phyloP scores from a whole-genome alignment of 2,113 vertebrate genomes.

The Epinephelus moara region DNA sequence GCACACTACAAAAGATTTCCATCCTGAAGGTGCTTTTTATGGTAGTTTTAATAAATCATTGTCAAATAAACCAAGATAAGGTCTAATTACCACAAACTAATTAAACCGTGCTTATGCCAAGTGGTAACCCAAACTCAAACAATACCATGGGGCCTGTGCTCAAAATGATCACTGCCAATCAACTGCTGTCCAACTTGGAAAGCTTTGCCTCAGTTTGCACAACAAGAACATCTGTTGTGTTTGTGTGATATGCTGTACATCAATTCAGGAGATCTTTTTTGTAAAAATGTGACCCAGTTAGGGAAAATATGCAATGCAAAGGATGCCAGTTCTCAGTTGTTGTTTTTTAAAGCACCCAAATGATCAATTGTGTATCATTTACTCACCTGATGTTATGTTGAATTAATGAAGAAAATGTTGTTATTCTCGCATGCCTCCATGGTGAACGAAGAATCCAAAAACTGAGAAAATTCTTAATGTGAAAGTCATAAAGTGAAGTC shows the following conservation, averaged over 20 bases:
- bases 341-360: no score
- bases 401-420: no score
- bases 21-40: slow-evolving; percentile 18
- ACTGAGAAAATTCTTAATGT: no score
- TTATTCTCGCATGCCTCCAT: no score
- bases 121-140: not conserved
- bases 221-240: not conserved
- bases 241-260: not conserved
- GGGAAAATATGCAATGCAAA: not conserved
- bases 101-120: slow-evolving; percentile 15
- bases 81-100: slow-evolving; percentile 46
- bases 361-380: no score
- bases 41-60: slow-evolving; percentile 47
- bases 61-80: slow-evolving; percentile 35
- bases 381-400: no score
- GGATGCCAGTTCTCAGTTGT: not conserved
- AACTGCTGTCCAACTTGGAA: not conserved
- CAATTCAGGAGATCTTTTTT: no score
- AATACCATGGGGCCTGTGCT: not conserved
- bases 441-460: no score
- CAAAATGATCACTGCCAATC: not conserved
- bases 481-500: no score
- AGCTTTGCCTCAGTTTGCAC: not conserved
- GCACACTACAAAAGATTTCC: slow-evolving; percentile 23
- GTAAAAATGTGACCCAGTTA: not conserved